phyloP scores from a whole-genome alignment of 2,797 vertebrate genomes.

The Knipowitschia caucasica region DNA sequence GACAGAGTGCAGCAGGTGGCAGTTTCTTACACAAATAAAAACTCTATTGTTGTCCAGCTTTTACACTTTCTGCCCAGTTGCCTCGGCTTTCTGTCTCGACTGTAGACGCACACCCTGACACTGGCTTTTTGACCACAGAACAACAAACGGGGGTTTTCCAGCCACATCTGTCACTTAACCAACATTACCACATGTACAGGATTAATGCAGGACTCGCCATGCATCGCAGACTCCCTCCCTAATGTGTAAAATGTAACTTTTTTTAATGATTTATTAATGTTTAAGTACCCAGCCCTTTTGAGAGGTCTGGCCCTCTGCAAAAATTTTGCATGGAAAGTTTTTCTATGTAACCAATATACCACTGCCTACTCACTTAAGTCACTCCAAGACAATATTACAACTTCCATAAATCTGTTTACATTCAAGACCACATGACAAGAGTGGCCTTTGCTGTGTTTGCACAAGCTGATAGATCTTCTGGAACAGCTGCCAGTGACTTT shows the following conservation, averaged over 20 bases:
- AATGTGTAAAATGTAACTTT: conserved; percentile 9
- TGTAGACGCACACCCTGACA: conserved; percentile 17
- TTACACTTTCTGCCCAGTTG: conserved; percentile 36
- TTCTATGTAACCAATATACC: neutral
- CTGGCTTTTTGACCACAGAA: conserved; percentile 26
- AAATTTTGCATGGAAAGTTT: too few species aligned
- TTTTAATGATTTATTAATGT: too few species aligned
- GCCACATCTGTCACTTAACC: conserved; percentile 53
- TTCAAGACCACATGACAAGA: conserved; percentile 13
- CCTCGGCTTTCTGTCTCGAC: too few species aligned
- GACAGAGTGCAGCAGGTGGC: conserved; percentile 59
- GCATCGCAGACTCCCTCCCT: conserved; percentile 14
- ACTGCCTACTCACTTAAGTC: neutral
- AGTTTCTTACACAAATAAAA: conserved; percentile 58
- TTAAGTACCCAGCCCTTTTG: too few species aligned
- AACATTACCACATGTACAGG: conserved; percentile 19
- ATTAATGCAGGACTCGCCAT: neutral
- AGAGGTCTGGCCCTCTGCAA: too few species aligned
- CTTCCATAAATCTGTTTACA: conserved; percentile 10
- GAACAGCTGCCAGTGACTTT: conserved; percentile 42
- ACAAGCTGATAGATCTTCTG: conserved; percentile 27
- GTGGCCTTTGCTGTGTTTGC: conserved; percentile 28
- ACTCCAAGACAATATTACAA: neutral
- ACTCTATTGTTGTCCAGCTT: conserved; percentile 56
- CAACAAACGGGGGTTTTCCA: conserved; percentile 59